Conservation (phyloP, 2,113 vertebrate species). For the Eulemur macaco region DNA sequence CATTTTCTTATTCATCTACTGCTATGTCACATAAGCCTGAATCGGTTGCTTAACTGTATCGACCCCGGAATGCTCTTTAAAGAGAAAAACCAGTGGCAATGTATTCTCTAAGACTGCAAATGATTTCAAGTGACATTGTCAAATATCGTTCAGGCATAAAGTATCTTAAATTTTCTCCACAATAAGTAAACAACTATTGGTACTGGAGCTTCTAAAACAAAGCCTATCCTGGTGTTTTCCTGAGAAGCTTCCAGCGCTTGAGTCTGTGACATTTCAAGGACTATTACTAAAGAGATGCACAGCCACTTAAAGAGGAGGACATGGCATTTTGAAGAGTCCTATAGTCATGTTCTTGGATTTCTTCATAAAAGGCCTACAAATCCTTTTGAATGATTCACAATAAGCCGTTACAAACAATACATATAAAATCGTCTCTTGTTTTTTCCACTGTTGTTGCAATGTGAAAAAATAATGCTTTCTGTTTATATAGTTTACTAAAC, state of each 20-base stretch:
- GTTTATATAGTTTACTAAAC: slow-evolving; percentile 50
- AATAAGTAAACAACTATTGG: not conserved
- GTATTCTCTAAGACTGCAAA: not conserved
- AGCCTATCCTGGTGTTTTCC: not conserved
- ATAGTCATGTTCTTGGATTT: not conserved
- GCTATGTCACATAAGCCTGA: not conserved
- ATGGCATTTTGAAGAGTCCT: not conserved
- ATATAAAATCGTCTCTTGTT: not conserved
- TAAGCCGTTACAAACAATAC: slow-evolving; percentile 31
- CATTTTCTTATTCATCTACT: not conserved
- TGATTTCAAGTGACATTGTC: not conserved
- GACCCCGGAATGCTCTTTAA: not conserved
- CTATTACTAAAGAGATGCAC: not conserved
- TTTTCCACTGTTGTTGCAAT: not conserved
- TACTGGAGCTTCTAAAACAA: not conserved
- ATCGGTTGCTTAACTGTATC: not conserved
- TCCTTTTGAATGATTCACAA: not conserved
- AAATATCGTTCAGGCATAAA: not conserved
- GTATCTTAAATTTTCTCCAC: not conserved
- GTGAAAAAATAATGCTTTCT: slow-evolving; percentile 28
- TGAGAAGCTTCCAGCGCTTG: not conserved
- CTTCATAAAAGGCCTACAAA: slow-evolving; percentile 46
- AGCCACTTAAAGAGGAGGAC: not conserved
- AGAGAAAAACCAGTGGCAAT: not conserved
- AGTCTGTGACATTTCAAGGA: slow-evolving; percentile 6